A percentile compares a stretch with the other conserved stretches of the same genome.
phyloP scores from a whole-genome alignment of 1,140 invertebrate genomes.

The Hycleus cichorii region DNA sequence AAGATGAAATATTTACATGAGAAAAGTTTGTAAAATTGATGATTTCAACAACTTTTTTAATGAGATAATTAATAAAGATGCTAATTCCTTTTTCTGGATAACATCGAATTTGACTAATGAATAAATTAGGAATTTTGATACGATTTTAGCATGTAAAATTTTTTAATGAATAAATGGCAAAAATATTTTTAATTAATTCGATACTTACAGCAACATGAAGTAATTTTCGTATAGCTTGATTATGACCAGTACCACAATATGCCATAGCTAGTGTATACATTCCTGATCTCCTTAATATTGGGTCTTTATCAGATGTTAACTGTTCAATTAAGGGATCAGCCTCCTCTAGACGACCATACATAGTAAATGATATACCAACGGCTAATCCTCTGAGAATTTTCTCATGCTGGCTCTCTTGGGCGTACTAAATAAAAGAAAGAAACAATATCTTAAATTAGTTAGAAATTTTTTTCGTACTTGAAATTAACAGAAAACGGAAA shows the following conservation, averaged over 20 bases:
- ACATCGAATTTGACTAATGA: too few species aligned
- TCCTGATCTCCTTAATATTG: slow-evolving; percentile 81
- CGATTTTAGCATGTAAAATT: too few species aligned
- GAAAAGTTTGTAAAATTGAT: too few species aligned
- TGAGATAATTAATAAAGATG: too few species aligned
- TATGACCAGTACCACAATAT: slow-evolving; percentile 97
- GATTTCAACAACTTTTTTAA: too few species aligned
- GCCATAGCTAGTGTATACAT: slow-evolving; percentile 98
- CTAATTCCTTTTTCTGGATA: too few species aligned
- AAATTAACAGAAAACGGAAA: too few species aligned
- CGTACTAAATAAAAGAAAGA: slow-evolving; percentile 38
- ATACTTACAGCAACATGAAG: slow-evolving; percentile 90
- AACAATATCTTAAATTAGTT: neutral
- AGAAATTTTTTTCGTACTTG: too few species aligned
- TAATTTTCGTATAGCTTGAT: slow-evolving; percentile 88
- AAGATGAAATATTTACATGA: too few species aligned
- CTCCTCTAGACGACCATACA: slow-evolving; percentile 95
- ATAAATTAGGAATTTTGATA: too few species aligned
- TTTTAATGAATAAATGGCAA: too few species aligned
- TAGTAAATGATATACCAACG: slow-evolving; percentile 91
- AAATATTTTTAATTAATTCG: too few species aligned
- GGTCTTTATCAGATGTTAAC: slow-evolving; percentile 79
- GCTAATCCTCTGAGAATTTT: slow-evolving; percentile 95
- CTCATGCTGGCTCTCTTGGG: slow-evolving; percentile 90
- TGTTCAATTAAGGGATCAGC: slow-evolving; percentile 89